Conservation (phyloP, 2,888 invertebrate genomes). For the Idaea straminata region DNA sequence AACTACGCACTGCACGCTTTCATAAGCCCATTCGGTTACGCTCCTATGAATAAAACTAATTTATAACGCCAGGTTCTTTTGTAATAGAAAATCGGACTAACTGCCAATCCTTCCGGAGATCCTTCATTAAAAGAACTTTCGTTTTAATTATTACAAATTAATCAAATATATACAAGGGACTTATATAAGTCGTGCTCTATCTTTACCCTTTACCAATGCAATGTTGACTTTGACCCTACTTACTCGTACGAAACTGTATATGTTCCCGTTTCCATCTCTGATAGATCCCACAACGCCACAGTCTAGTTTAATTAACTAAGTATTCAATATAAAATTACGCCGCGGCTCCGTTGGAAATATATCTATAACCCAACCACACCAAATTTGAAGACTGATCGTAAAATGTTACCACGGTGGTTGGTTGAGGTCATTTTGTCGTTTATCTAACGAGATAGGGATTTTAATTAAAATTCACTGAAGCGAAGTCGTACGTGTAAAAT, state of each 20-base stretch:
- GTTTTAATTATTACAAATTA: conserved; percentile 9
- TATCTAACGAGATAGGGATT: not conserved
- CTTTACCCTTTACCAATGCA: conserved; percentile 1
- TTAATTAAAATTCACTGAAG: not conserved
- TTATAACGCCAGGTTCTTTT: not conserved
- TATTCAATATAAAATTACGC: not conserved
- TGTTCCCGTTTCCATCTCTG: not conserved
- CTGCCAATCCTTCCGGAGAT: conserved; percentile 10
- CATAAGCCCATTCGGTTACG: not conserved
- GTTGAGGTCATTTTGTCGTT: not conserved
- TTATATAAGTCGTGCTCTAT: not conserved
- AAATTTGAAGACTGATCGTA: not conserved
- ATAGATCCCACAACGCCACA: not conserved
- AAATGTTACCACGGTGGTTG: not conserved
- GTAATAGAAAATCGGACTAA: not conserved
- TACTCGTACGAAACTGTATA: not conserved
- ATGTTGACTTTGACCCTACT: not conserved
- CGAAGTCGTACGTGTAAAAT: conserved; percentile 3
- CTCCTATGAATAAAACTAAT: not conserved
- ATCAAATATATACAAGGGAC: conserved; percentile 2
- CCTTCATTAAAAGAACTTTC: conserved; percentile 13
- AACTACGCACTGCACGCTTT: not conserved
- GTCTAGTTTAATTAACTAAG: not conserved
- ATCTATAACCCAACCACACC: not conserved
- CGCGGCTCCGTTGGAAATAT: not conserved